Evolutionary conservation across 2,888 invertebrate genomes (phyloP), one percentile per base, ranked within the genome.

Genomic region (Anoncus sp.): DNA sequence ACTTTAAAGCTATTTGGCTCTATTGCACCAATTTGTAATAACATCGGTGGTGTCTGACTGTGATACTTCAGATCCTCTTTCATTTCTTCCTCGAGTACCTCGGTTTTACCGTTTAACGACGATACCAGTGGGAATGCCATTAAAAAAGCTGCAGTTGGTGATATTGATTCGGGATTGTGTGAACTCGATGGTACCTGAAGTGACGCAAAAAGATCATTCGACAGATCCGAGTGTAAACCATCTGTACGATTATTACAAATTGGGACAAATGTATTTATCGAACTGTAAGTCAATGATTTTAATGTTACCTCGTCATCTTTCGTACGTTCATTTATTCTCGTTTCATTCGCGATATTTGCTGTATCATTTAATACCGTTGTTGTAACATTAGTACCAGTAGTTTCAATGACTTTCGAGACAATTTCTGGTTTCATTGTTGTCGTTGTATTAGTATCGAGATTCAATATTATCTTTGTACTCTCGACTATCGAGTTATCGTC

Each of bases 91-190:
- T 93, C 93, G 9, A 92, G 88, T 0, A 92, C 93, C 84, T 93
- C 93, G 1, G 92, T 92, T 57, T 93, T 92, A 7, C 92, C 93
- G 80, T 93, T 93, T 9, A 93, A 86, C 4, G 93, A 93, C 0
- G 94, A 95, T 0, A 96, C 96, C 59, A 96, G 90, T 0, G 96
- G 96, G 86, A 96, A 96, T 1, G 96, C 95, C 92, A 95, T 93
- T 12, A 96, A 91, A 87, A 96, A 96, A 1, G 96, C 96, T 14
- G 96, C 96, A 2, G 96, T 96, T 5, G 96, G 96, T 1, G 96
- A 96, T 63, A 94, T 93, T 1, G 94, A 93, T 85, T 94, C 93
- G 3, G 94, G 92, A 89, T 93, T 92, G 84, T 93, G 92, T 18
- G 92, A 92, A 74, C 92, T 92, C 1, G 90, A 89, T 10, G 93